Evolutionary conservation across 2,888 invertebrate species (phyloP).

Genomic region (Brachyopa scutellaris): DNA sequence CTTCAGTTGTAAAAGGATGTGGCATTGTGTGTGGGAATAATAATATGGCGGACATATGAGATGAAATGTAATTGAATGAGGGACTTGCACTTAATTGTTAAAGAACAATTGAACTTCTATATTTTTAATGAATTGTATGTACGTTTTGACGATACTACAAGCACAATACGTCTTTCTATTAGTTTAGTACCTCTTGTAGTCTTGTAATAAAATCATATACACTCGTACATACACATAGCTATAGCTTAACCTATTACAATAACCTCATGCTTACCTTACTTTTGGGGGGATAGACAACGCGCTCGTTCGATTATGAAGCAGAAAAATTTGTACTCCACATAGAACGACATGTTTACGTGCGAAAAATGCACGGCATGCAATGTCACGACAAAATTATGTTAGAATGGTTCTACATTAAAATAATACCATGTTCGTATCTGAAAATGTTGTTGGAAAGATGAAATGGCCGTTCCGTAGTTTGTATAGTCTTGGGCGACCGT

Average conservation of each 20-base stretch:
- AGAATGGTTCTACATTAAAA: constrained; percentile 76
- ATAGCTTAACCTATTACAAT: constrained; percentile 13
- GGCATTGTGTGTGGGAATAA: constrained; percentile 23
- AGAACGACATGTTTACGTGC: constrained; percentile 73
- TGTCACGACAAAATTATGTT: constrained; percentile 78
- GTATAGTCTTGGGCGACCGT: constrained; percentile 14
- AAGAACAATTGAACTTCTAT: background rate
- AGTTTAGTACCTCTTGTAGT: constrained; percentile 30
- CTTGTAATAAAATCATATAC: constrained; percentile 14
- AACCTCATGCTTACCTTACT: background rate
- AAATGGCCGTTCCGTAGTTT: constrained; percentile 43
- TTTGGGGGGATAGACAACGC: background rate
- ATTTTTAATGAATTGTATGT: too few species aligned
- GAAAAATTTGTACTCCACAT: constrained; percentile 71
- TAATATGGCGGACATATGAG: constrained; percentile 33
- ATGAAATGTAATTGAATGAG: constrained; percentile 12
- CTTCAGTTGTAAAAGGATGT: background rate
- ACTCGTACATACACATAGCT: background rate
- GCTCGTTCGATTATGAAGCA: constrained; percentile 66
- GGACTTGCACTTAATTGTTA: constrained; percentile 14
- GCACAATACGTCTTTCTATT: constrained; percentile 40
- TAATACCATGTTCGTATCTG: constrained; percentile 73
- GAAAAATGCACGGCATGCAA: constrained; percentile 77
- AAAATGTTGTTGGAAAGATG: constrained; percentile 66
- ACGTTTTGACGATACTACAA: background rate